phyloP scores from a whole-genome alignment of 2,113 vertebrate genomes.

The Gasterosteus nipponicus region DNA sequence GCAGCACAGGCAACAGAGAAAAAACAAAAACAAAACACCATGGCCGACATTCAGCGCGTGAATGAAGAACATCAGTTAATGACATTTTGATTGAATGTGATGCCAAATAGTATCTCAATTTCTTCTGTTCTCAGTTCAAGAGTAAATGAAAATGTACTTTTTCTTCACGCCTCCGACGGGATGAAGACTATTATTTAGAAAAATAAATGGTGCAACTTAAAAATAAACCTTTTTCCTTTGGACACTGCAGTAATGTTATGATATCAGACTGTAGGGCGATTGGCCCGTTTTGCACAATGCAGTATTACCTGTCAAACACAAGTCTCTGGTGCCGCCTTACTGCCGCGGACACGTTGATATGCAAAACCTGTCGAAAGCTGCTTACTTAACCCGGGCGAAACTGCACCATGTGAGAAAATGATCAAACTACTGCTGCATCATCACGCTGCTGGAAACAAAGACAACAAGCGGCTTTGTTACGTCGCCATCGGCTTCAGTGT shows the following conservation, averaged over 20 bases:
- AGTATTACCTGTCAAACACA: slow-evolving; percentile 13
- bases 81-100: not conserved
- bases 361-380: slow-evolving; percentile 14
- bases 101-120: not conserved
- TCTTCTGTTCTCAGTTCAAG: not conserved
- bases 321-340: slow-evolving; percentile 1
- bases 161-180: not conserved
- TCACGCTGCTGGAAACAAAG: slow-evolving; percentile 3
- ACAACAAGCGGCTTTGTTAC: slow-evolving; percentile 7
- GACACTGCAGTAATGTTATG: slow-evolving; percentile 15
- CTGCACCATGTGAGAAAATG: not conserved
- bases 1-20: slow-evolving; percentile 16
- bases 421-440: slow-evolving; percentile 8
- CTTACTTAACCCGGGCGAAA: not conserved
- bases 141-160: not conserved
- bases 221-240: not conserved
- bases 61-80: not conserved
- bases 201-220: not conserved
- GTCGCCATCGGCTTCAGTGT: not conserved
- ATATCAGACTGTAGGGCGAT: slow-evolving; percentile 28
- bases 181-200: not conserved
- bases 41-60: slow-evolving; percentile 2
- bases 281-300: slow-evolving; percentile 2
- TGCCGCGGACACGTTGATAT: slow-evolving; percentile 32
- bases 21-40: not conserved